A percentile compares a stretch with the other conserved stretches of the same genome.
These are phyloP conservation scores for Drosophila ohnishii DNA, from an alignment of 1,140 invertebrate species.

Conservation along the genomic window DNA sequence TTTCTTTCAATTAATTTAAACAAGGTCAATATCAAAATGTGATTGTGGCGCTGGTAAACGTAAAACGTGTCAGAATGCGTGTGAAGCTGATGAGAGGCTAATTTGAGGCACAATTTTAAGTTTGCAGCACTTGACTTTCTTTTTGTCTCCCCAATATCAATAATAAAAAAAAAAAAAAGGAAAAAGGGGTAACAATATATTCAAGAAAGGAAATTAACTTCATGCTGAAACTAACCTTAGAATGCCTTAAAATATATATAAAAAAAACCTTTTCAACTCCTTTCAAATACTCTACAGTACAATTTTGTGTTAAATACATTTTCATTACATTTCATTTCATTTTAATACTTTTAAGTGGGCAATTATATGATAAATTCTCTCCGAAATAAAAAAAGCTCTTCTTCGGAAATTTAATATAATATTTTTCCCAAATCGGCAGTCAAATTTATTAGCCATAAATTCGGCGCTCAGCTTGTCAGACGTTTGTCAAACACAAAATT, in stretches of 20 bases:
- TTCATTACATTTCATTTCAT: too few relatives aligned
- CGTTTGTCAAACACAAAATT: conserved; percentile 75
- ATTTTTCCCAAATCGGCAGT: neutral
- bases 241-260: too few relatives aligned
- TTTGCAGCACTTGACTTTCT: conserved; percentile 54
- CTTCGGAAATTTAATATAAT: neutral
- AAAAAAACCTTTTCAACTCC: too few relatives aligned
- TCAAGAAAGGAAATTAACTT: too few relatives aligned
- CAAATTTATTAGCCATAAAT: conserved; percentile 76
- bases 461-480: conserved; percentile 36
- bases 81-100: conserved; percentile 24
- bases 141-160: conserved; percentile 18
- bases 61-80: conserved; percentile 66
- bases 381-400: neutral
- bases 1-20: conserved; percentile 76
- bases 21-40: conserved; percentile 79
- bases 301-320: too few relatives aligned
- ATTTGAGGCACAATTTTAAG: conserved; percentile 20
- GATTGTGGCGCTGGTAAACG: conserved; percentile 33
- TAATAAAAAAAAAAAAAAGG: neutral
- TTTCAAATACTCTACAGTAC: too few relatives aligned
- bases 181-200: neutral
- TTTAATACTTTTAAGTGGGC: too few relatives aligned
- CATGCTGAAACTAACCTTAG: too few relatives aligned
- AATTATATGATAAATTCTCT: neutral